Percentiles rank a stretch among this genome's conserved stretches.
Conservation (phyloP, 2,113 vertebrate genomes). For the Astur gentilis region DNA sequence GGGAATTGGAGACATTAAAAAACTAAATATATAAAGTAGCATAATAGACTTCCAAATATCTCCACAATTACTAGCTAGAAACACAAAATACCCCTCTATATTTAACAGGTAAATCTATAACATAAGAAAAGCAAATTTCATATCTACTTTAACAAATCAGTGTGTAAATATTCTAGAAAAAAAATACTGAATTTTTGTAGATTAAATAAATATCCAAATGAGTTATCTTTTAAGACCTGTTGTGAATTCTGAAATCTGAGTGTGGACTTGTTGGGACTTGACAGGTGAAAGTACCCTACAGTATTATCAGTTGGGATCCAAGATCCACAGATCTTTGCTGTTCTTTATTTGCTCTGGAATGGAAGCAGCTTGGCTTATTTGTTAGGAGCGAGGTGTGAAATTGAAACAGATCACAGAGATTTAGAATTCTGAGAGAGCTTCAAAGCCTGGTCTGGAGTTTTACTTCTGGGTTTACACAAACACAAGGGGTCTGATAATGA, state of each 20-base stretch:
- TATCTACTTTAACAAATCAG: background rate
- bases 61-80: background rate
- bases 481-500: background rate
- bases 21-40: background rate
- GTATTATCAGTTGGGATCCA: background rate
- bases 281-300: background rate
- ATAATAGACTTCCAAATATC: background rate
- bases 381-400: background rate
- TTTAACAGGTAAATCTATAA: background rate
- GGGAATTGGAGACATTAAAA: background rate
- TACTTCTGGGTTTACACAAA: background rate
- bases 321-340: background rate
- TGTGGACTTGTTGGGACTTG: background rate
- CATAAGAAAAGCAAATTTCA: background rate
- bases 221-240: background rate
- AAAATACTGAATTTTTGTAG: rapidly evolving
- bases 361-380: background rate
- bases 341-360: background rate
- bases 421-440: background rate
- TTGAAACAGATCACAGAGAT: background rate
- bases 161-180: background rate
- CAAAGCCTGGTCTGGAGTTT: background rate
- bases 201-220: background rate
- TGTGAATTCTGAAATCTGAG: background rate
- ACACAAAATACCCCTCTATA: rapidly evolving